phyloP scores from a whole-genome alignment of 1,140 invertebrate genomes.

The Rhyacophila brunnea region DNA sequence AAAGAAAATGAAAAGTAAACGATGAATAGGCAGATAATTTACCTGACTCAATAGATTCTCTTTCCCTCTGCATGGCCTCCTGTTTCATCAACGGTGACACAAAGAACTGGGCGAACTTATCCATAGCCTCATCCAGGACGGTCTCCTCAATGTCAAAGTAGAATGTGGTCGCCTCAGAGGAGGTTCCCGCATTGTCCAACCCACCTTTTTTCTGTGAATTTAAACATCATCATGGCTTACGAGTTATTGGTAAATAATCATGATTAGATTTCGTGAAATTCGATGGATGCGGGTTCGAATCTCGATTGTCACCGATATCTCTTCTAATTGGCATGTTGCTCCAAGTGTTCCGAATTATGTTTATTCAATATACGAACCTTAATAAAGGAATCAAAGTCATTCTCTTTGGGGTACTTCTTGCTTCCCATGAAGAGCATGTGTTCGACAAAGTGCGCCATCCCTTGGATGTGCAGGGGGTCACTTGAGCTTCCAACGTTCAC shows the following conservation, averaged over 20 bases:
- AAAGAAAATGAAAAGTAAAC: too few species aligned
- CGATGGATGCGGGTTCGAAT: too few species aligned
- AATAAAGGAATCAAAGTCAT: constrained; percentile 81
- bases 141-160: constrained; percentile 85
- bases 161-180: constrained; percentile 82
- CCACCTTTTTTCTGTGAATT: constrained; percentile 68
- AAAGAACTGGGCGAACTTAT: constrained; percentile 91
- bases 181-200: constrained; percentile 78
- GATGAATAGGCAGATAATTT: too few species aligned
- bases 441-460: constrained; percentile 91
- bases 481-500: constrained; percentile 73
- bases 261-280: too few species aligned
- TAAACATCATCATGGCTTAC: too few species aligned
- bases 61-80: constrained; percentile 83
- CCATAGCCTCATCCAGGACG: constrained; percentile 69
- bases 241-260: too few species aligned
- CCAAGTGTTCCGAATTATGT: too few species aligned
- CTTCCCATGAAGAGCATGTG: constrained; percentile 97
- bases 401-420: constrained; percentile 82
- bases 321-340: too few species aligned
- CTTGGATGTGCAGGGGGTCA: constrained; percentile 69
- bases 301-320: too few species aligned
- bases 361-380: constrained; percentile 49
- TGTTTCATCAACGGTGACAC: constrained; percentile 82
- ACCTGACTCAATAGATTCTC: constrained; percentile 92